These are phyloP conservation scores for Micronisus gabar DNA, from an alignment of 2,113 vertebrate species.

Conservation along the genomic window DNA sequence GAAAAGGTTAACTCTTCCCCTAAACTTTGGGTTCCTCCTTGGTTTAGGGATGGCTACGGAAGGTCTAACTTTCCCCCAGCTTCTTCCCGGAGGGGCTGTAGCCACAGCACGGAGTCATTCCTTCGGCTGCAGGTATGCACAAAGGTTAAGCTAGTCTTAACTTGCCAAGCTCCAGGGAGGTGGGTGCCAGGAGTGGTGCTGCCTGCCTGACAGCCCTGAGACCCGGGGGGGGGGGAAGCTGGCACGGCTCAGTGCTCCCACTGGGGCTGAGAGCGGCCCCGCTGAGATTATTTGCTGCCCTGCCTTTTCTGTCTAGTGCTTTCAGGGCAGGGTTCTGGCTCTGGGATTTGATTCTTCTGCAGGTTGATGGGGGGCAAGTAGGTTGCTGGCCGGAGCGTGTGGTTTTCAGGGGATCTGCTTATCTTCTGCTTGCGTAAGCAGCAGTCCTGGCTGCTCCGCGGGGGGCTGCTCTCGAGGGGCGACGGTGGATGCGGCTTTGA, in stretches of 20 bases:
- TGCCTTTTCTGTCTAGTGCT: neutral
- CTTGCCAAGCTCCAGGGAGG: neutral
- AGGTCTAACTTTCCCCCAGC: neutral
- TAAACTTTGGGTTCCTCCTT: neutral
- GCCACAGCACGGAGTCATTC: neutral
- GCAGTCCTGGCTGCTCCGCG: fast-evolving
- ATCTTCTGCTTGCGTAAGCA: fast-evolving
- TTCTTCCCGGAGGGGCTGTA: neutral
- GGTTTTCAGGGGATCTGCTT: neutral
- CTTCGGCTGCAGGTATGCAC: neutral
- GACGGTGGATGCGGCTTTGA: neutral
- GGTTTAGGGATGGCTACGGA: neutral
- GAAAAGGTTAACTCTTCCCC: neutral
- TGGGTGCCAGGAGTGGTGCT: neutral
- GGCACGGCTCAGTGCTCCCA: fast-evolving
- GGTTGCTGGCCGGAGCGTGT: neutral
- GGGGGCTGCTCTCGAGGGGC: neutral
- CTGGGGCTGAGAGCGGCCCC: fast-evolving
- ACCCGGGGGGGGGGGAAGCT: fast-evolving
- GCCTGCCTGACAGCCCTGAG: neutral
- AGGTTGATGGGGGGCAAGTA: too few relatives aligned
- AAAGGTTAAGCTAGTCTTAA: neutral
- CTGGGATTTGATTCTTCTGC: neutral
- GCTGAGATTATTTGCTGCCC: neutral
- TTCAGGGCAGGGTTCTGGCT: neutral